Evolutionary conservation across 1,140 invertebrate genomes (phyloP).

Genomic region (Macrobrachium rosenbergii): DNA sequence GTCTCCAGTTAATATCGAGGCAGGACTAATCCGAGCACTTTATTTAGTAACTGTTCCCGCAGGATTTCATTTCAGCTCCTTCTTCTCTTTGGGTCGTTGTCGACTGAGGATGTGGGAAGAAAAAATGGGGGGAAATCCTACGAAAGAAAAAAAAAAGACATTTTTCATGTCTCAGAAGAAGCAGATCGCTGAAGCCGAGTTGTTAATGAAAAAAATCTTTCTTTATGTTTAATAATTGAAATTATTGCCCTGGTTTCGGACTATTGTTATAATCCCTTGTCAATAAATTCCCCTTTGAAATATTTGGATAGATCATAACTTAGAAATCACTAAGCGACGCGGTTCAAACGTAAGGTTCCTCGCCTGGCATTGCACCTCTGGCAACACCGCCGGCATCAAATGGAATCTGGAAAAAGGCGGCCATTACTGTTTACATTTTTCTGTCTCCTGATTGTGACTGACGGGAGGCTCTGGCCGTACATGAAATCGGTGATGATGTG

Average conservation of each 20-base stretch:
- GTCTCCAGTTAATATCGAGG: background rate
- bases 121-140: background rate
- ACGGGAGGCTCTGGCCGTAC: constrained; percentile 45
- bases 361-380: constrained; percentile 23
- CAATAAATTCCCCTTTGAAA: constrained; percentile 55
- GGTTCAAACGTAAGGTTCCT: background rate
- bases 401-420: constrained; percentile 62
- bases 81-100: background rate
- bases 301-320: constrained; percentile 40
- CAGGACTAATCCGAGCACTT: background rate
- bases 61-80: background rate
- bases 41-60: constrained; percentile 10
- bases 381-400: constrained; percentile 42
- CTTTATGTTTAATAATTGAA: constrained; percentile 55
- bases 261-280: constrained; percentile 55
- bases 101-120: background rate
- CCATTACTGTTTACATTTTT: constrained; percentile 64
- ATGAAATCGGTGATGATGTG: constrained; percentile 61
- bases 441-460: constrained; percentile 47
- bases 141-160: background rate
- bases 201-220: constrained; percentile 10
- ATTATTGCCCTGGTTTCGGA: constrained; percentile 29
- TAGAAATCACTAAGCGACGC: background rate
- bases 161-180: background rate
- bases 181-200: background rate